Evolutionary conservation across 2,888 invertebrate genomes (phyloP).

Genomic region (Calameuta filiformis): DNA sequence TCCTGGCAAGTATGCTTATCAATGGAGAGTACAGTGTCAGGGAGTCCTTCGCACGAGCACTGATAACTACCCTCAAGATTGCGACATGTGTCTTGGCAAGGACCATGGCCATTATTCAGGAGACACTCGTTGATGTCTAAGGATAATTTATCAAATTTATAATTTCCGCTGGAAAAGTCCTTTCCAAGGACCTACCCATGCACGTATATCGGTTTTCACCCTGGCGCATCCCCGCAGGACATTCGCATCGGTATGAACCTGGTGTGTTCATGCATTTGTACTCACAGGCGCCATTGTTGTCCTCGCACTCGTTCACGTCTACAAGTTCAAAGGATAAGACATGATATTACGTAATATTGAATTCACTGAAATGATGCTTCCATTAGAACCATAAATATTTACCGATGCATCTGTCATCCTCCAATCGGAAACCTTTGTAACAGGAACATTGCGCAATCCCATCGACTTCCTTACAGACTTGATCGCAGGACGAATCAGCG

Average conservation of each 20-base stretch:
- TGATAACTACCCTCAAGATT: slow-evolving; percentile 72
- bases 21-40: slow-evolving; percentile 69
- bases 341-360: not conserved
- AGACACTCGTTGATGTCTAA: slow-evolving; percentile 74
- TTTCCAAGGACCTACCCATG: slow-evolving; percentile 43
- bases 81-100: slow-evolving; percentile 74
- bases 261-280: slow-evolving; percentile 73
- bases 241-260: slow-evolving; percentile 72
- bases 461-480: slow-evolving; percentile 56
- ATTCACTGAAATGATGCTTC: not conserved
- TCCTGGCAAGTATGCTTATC: slow-evolving; percentile 72
- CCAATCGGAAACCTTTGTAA: slow-evolving; percentile 55
- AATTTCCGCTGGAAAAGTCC: slow-evolving; percentile 2
- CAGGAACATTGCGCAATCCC: slow-evolving; percentile 56
- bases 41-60: slow-evolving; percentile 71
- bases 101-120: slow-evolving; percentile 73
- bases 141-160: not conserved
- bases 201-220: slow-evolving; percentile 50
- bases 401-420: slow-evolving; percentile 55
- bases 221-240: slow-evolving; percentile 54
- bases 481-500: slow-evolving; percentile 56
- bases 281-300: slow-evolving; percentile 60
- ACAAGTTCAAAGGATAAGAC: slow-evolving; percentile 6
- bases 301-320: slow-evolving; percentile 56
- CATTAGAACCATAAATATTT: slow-evolving; percentile 17